A percentile compares a stretch with the other conserved stretches of the same genome.
Conservation (phyloP, 2,888 invertebrate species). For the Crioceris asparagi region DNA sequence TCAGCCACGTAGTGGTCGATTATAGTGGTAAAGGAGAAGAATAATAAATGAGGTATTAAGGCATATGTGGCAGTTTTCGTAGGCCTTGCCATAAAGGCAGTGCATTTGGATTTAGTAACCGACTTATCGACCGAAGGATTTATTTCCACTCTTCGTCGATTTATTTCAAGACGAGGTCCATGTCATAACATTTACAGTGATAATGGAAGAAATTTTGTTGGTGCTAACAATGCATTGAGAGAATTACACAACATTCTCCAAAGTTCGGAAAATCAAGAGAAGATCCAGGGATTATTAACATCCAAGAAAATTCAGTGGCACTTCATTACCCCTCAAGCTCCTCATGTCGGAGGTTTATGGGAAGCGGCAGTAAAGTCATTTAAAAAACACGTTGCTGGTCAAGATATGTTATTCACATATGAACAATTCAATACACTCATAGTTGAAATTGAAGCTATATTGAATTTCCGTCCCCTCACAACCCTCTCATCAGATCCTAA, state of each 20-base stretch:
- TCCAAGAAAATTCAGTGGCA: slow-evolving; percentile 9
- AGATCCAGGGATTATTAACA: neutral
- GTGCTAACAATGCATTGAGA: slow-evolving; percentile 11
- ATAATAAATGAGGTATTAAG: neutral
- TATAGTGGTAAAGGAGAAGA: neutral
- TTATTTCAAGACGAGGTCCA: no score
- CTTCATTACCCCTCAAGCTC: no score
- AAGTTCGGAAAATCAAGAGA: slow-evolving; percentile 6
- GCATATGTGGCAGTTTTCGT: slow-evolving; percentile 10
- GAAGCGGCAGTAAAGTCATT: slow-evolving; percentile 12
- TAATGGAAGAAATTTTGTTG: slow-evolving; percentile 19
- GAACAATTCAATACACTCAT: slow-evolving; percentile 22
- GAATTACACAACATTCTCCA: no score
- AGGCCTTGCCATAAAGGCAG: slow-evolving; percentile 15
- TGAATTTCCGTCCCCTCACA: slow-evolving; percentile 23
- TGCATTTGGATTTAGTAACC: slow-evolving; percentile 22
- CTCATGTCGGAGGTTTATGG: no score
- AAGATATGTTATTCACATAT: slow-evolving; percentile 16
- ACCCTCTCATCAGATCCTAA: slow-evolving; percentile 13
- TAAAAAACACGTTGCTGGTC: slow-evolving; percentile 16
- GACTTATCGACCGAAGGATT: slow-evolving; percentile 18
- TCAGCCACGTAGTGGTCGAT: neutral
- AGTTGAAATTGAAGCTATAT: slow-evolving; percentile 19
- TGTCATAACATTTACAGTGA: slow-evolving; percentile 17
- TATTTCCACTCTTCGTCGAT: no score